Conservation (phyloP, 2,888 invertebrate genomes). For the Drosophila tripunctata region DNA sequence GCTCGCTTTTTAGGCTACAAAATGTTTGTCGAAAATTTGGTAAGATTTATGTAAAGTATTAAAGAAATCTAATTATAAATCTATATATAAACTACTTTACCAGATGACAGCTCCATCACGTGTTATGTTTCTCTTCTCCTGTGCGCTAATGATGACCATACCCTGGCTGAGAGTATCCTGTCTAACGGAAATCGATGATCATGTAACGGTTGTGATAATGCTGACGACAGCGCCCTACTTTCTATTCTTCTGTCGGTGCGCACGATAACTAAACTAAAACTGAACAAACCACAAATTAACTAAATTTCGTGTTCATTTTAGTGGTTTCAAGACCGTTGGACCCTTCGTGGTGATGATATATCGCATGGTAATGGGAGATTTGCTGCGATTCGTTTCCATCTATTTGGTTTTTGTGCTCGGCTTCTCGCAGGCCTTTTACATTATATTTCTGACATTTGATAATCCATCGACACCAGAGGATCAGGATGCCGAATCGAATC, state of each 20-base stretch:
- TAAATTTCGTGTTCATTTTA: no score
- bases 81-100: constrained; percentile 9
- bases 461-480: constrained; percentile 93
- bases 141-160: constrained; percentile 93
- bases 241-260: constrained; percentile 96
- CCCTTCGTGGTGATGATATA: constrained; percentile 99
- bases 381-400: constrained; percentile 97
- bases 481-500: constrained; percentile 92
- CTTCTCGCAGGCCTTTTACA: constrained; percentile 98
- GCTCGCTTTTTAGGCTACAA: constrained; percentile 95
- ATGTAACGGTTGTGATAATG: constrained; percentile 96
- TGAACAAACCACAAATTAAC: no score
- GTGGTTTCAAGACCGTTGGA: constrained; percentile 98
- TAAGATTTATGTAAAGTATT: constrained; percentile 83
- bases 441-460: constrained; percentile 95
- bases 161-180: constrained; percentile 94
- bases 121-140: constrained; percentile 97
- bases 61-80: neutral
- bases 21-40: constrained; percentile 98
- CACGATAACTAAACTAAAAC: no score
- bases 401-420: constrained; percentile 98
- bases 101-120: constrained; percentile 95
- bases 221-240: constrained; percentile 98
- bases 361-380: constrained; percentile 98
- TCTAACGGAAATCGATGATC: constrained; percentile 94